Evolutionary conservation across 2,113 vertebrate species (phyloP).

Genomic region (Spea bombifrons): DNA sequence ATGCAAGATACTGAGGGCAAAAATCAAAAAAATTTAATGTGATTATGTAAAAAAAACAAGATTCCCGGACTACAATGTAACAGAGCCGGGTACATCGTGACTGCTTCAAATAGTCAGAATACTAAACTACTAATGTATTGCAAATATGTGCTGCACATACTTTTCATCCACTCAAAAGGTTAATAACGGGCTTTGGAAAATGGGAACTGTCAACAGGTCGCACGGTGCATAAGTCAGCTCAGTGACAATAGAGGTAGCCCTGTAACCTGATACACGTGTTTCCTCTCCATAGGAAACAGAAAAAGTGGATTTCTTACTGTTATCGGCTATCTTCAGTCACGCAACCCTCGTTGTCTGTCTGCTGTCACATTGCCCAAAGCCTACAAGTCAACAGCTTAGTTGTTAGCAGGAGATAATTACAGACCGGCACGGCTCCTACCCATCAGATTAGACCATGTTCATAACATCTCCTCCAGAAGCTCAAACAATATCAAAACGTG

Average conservation of each 20-base stretch:
- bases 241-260: constrained; percentile 6
- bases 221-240: background rate
- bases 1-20: too few species aligned
- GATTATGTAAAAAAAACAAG: too few species aligned
- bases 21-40: too few species aligned
- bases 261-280: constrained; percentile 16
- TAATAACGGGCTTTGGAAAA: background rate
- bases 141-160: too few species aligned
- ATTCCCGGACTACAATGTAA: too few species aligned
- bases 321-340: constrained; percentile 16
- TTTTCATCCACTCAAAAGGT: too few species aligned
- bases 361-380: background rate
- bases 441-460: constrained; percentile 7
- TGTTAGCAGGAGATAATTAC: constrained; percentile 23
- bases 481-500: background rate
- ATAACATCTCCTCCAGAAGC: background rate
- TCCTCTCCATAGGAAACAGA: background rate
- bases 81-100: too few species aligned
- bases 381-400: constrained; percentile 3
- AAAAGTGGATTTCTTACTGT: background rate
- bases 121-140: too few species aligned
- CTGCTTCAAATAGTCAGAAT: too few species aligned
- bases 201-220: background rate
- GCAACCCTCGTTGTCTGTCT: constrained; percentile 20
- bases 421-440: constrained; percentile 1